Percentiles rank a stretch among this genome's conserved stretches.
Conservation (phyloP, 2,797 vertebrate species). For the Argya squamiceps region DNA sequence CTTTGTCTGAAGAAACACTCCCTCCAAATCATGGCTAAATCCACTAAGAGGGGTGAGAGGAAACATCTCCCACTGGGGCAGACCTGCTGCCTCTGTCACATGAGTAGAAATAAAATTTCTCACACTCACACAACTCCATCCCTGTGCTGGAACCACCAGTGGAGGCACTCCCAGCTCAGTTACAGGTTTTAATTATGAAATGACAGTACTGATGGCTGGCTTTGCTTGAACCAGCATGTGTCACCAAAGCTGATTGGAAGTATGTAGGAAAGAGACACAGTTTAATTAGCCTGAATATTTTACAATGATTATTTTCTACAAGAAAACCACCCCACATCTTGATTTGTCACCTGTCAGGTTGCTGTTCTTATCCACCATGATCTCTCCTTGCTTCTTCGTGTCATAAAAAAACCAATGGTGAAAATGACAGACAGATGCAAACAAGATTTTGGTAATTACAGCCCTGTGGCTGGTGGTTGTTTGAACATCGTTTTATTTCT, state of each 20-base stretch:
- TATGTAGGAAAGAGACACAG: constrained; percentile 57
- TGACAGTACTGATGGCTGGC: constrained; percentile 47
- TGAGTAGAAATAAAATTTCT: background rate
- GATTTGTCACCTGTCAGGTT: constrained; percentile 63
- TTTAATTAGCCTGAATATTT: constrained; percentile 79
- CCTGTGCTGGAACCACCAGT: background rate
- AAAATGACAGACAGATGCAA: constrained; percentile 73
- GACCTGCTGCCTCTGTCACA: background rate
- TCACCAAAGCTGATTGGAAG: constrained; percentile 63
- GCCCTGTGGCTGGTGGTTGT: constrained; percentile 67
- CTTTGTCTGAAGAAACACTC: background rate
- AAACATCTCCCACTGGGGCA: background rate
- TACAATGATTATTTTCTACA: constrained; percentile 47
- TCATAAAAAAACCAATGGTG: constrained; percentile 66
- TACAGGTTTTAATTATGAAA: constrained; percentile 72
- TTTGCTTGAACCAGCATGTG: constrained; percentile 64
- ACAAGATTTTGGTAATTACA: constrained; percentile 77
- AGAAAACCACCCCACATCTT: constrained; percentile 63
- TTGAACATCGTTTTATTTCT: constrained; percentile 76
- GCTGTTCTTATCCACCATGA: constrained; percentile 64
- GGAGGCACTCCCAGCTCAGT: constrained; percentile 26
- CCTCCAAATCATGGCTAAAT: background rate
- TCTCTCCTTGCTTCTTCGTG: constrained; percentile 36
- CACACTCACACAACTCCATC: background rate
- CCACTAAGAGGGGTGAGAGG: background rate